Evolutionary conservation across 2,888 invertebrate genomes (phyloP), one percentile per base, ranked within the genome.

Genomic region (Meteorus cinctellus): DNA sequence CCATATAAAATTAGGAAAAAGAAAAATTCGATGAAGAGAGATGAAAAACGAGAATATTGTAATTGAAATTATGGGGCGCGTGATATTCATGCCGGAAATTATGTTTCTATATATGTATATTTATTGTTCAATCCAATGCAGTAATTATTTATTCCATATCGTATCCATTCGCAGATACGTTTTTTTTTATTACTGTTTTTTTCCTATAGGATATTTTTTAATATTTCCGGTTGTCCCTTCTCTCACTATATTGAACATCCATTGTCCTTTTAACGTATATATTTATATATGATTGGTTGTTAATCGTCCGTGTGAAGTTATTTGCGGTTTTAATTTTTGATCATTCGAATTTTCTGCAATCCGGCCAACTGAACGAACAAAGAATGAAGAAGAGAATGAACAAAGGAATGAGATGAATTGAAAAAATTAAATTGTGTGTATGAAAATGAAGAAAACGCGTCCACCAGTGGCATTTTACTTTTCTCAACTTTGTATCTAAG

Each of bases 401-500:
- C 41, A 45, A 24, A 16, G 60, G 45, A 70, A 69, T 36, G 24
- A 16, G 27, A 48, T 27, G 55, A 67, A 67, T 73, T 67, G 12
- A 10, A 41, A 12, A 73, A 67, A 41, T 55, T 60, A 24, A 24
- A 69, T 41, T 36, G n/a, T 51, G 48, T 48, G 29, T 34, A 60
- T 16, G 36, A 60, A 69, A 55, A 19, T 55, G 19, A 8, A 62
- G 45, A 31, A 63, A 69, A 70, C 36, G 55, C 71, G 76, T 59
- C 71, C 51, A 70, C 51, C 72, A 55, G 41, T 70, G 78, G 74
- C 71, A 73, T 81, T 78, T 77, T 73, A 78, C 74, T 75, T 76
- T 62, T 76, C 69, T 73, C 72, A 72, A 76, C 78, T 79, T 77
- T 81, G 78, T 81, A 80, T 78, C 79, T 79, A 79, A 74, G 76